Conservation (phyloP, 2,888 invertebrate species). For the Opisthograptis luteolata region DNA sequence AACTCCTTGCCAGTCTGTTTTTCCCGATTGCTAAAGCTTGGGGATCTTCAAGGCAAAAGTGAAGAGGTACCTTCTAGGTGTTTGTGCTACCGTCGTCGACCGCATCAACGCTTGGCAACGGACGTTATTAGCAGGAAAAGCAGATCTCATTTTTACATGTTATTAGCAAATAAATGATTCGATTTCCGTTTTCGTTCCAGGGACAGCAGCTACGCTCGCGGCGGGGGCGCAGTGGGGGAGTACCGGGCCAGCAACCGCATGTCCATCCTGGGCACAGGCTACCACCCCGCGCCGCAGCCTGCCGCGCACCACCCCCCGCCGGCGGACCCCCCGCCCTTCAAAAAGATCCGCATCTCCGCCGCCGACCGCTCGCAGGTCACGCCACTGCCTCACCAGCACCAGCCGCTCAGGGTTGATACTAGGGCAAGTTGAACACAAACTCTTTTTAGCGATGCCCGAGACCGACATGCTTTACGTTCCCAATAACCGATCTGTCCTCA, state of each 20-base stretch:
- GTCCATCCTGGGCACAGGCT: slow-evolving; percentile 87
- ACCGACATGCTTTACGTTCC: too few relatives aligned
- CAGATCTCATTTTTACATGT: too few relatives aligned
- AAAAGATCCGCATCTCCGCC: slow-evolving; percentile 86
- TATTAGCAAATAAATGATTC: too few relatives aligned
- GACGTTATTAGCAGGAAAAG: too few relatives aligned
- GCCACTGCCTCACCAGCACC: slow-evolving; percentile 74
- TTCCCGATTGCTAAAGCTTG: too few relatives aligned
- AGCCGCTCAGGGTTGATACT: slow-evolving; percentile 88
- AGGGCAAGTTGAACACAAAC: slow-evolving; percentile 65
- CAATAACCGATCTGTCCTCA: too few relatives aligned
- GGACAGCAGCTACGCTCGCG: slow-evolving; percentile 73
- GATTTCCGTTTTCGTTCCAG: slow-evolving; percentile 52
- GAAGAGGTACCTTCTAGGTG: too few relatives aligned
- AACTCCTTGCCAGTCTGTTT: too few relatives aligned
- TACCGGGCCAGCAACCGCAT: slow-evolving; percentile 79
- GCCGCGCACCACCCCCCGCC: slow-evolving; percentile 75
- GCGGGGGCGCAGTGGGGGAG: slow-evolving; percentile 70
- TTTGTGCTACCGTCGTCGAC: too few relatives aligned
- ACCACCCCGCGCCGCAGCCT: slow-evolving; percentile 79
- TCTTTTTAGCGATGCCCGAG: background rate
- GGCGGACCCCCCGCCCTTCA: slow-evolving; percentile 86
- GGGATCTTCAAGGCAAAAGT: too few relatives aligned
- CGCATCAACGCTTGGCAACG: too few relatives aligned
- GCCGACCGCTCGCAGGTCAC: slow-evolving; percentile 67